Conservation (phyloP, 2,113 vertebrate species). For the Regulus satrapa region DNA sequence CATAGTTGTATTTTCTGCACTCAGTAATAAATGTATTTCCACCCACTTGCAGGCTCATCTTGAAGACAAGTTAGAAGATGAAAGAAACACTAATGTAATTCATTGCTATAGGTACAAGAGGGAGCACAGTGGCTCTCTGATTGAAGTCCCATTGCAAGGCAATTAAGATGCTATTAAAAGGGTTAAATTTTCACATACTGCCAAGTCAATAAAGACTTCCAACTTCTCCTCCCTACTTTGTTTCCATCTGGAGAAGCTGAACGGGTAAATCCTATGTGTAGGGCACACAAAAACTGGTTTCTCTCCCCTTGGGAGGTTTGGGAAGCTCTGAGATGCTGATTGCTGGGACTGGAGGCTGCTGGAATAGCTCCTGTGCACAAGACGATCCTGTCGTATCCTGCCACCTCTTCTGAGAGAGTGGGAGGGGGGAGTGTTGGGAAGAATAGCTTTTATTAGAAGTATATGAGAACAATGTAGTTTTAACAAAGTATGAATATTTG, state of each 20-base stretch:
- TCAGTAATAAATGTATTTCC: conserved; percentile 4
- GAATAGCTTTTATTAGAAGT: not conserved
- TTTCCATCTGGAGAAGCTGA: not conserved
- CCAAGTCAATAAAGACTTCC: not conserved
- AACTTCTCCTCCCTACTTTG: not conserved
- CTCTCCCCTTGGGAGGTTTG: not conserved
- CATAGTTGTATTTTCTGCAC: not conserved
- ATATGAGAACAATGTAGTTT: not conserved
- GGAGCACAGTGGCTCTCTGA: not conserved
- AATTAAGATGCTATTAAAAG: not conserved
- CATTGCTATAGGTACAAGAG: conserved; percentile 5
- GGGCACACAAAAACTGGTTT: not conserved
- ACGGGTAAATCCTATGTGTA: not conserved
- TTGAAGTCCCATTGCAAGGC: not conserved
- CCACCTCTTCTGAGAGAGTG: not conserved
- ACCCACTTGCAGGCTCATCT: conserved; percentile 15
- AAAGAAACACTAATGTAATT: not conserved
- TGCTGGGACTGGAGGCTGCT: not conserved
- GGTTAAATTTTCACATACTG: not conserved
- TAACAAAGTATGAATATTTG: not conserved
- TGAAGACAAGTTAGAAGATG: conserved; percentile 23
- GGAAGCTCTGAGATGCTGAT: not conserved
- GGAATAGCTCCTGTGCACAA: not conserved
- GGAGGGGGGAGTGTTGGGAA: not conserved
- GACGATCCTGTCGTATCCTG: fast-evolving